phyloP scores from a whole-genome alignment of 2,888 invertebrate genomes.

The Noctua pronuba region DNA sequence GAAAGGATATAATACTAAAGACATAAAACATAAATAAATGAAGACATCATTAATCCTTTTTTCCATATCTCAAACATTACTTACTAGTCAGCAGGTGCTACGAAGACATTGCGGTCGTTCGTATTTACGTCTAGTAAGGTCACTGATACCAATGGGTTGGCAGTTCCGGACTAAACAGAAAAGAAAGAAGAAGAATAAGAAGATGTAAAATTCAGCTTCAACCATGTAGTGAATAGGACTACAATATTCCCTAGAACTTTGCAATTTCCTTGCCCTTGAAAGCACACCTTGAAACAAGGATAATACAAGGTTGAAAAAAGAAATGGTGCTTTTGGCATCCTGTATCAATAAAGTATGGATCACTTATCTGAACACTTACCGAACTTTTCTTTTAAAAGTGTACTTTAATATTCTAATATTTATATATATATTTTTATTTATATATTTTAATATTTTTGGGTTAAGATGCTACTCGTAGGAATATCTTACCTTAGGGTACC shows the following conservation, averaged over 20 bases:
- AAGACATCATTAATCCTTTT: background rate
- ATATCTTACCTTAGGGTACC: constrained; percentile 94
- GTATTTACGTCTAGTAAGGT: constrained; percentile 77
- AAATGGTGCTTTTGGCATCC: background rate
- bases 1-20: background rate
- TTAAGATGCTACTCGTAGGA: background rate
- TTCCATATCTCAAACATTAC: constrained; percentile 60
- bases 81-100: constrained; percentile 80
- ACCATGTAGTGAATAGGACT: background rate
- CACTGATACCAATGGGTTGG: constrained; percentile 84
- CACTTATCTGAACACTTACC: background rate
- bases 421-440: no score
- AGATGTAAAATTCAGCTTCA: background rate
- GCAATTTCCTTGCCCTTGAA: background rate
- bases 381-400: background rate
- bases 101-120: constrained; percentile 66
- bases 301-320: background rate
- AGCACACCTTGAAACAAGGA: background rate
- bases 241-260: background rate
- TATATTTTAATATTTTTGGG: no score
- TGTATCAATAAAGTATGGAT: background rate
- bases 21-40: background rate
- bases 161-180: constrained; percentile 84
- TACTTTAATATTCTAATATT: no score
- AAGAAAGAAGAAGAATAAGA: background rate